phyloP scores from a whole-genome alignment of 2,888 invertebrate species.

The Sphaeridia pumilis region DNA sequence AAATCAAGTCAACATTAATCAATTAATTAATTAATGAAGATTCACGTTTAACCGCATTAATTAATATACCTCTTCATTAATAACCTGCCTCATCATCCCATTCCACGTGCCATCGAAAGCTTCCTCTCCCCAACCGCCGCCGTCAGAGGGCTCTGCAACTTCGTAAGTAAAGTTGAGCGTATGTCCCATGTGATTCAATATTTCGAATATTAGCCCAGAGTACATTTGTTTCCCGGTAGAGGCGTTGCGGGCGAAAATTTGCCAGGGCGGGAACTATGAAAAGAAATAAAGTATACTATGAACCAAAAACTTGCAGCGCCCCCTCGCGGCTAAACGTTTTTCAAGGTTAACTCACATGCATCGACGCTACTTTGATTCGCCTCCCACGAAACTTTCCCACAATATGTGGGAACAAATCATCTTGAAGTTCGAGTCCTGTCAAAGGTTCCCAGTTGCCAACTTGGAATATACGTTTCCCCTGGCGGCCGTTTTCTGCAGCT shows the following conservation, averaged over 20 bases:
- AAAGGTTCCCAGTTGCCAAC: conserved; percentile 30
- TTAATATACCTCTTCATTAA: conserved; percentile 18
- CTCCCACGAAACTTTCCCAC: conserved; percentile 65
- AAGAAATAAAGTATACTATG: no score
- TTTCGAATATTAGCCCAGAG: conserved; percentile 65
- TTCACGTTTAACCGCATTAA: no score
- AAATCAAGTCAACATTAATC: no score
- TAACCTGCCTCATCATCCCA: conserved; percentile 45
- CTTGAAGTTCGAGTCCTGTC: conserved; percentile 38
- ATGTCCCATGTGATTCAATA: conserved; percentile 59
- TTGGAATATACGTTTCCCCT: conserved; percentile 29
- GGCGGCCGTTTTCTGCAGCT: conserved; percentile 27
- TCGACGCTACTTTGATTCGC: conserved; percentile 58
- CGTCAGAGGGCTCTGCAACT: conserved; percentile 36
- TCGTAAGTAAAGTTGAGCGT: conserved; percentile 67
- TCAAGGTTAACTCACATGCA: conserved; percentile 58
- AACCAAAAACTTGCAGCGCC: no score
- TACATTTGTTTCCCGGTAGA: conserved; percentile 48
- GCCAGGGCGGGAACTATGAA: conserved; percentile 76
- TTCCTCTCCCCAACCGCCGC: conserved; percentile 36
- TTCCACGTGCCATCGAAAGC: conserved; percentile 37
- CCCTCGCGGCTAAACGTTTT: no score
- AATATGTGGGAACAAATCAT: conserved; percentile 67
- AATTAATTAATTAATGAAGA: no score
- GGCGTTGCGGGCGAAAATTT: conserved; percentile 49